Evolutionary conservation across 2,888 invertebrate genomes (phyloP), one percentile per base, ranked within the genome.

Genomic region (Amblyteles armatorius): DNA sequence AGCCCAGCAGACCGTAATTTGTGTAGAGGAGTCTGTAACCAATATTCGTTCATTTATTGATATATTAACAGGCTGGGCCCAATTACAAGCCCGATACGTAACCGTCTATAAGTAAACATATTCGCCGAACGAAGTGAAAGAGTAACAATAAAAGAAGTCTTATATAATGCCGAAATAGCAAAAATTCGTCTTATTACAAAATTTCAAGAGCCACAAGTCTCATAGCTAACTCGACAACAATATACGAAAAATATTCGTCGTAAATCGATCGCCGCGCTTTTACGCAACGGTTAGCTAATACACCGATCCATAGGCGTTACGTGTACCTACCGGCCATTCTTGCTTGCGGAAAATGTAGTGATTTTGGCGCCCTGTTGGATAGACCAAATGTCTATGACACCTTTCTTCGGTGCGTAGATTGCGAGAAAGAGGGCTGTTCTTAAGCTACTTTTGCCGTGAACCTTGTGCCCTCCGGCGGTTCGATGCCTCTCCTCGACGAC

Each of bases 321-420:
- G 36, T 9, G 36, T 36, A 36, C 87, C 87, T 87, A 95, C 95
- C 94, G 92, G 44, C 98, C 98, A 92, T 96, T 96, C 94, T 98
- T 98, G 67, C 97, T 97, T 0, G 98, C 98, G 67, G 97, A 97
- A 93, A 99, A 99, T 0, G 98, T 98, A 16, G 98, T 97, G 7
- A 99, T 97, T 94, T 98, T 96, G 13, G 97, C 97, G 0, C 99
- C 99, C 92, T 97, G 96, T 92, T 98, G 98, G 91, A 98, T 96
- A 3, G 98, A 95, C 96, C 99, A 98, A 82, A 99, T 97, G 94
- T 99, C 99, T 77, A 99, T 95, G 6, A 98, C 96, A 16, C 99
- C 99, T 92, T 98, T 96, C 88, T 97, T 97, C 0, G 99, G 98
- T 6, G 98, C 98, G 94, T 99, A 99, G 87, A 99, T 98, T 1